Evolutionary conservation across 1,140 invertebrate genomes (phyloP).

Genomic region (Brachionus paranguensis): DNA sequence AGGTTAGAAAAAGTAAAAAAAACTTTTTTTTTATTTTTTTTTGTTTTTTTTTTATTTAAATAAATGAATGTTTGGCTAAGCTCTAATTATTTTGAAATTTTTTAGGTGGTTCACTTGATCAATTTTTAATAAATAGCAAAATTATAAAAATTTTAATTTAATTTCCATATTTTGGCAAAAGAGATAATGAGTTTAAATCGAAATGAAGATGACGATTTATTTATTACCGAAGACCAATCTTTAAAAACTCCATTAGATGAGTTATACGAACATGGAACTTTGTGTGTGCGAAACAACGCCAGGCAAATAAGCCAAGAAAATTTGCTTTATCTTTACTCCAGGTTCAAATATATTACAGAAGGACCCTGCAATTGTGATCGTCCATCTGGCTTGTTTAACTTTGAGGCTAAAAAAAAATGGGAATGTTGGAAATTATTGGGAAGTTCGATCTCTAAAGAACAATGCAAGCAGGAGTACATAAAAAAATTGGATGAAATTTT

Average conservation of each 20-base stretch:
- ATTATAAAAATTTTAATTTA: neutral
- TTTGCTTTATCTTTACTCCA: conserved; percentile 19
- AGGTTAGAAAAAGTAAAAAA: too few relatives aligned
- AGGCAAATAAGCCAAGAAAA: conserved; percentile 7
- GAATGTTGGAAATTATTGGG: conserved; percentile 33
- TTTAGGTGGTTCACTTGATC: neutral
- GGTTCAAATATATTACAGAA: conserved; percentile 14
- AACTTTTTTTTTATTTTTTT: too few relatives aligned
- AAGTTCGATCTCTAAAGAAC: neutral
- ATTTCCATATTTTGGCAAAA: neutral
- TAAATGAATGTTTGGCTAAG: neutral
- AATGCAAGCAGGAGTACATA: conserved; percentile 15
- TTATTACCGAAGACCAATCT: neutral
- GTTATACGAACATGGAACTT: conserved; percentile 3
- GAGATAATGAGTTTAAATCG: neutral
- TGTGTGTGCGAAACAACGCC: conserved; percentile 8
- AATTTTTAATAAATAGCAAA: conserved; percentile 15
- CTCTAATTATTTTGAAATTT: neutral
- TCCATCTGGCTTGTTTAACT: conserved; percentile 28
- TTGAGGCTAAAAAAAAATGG: conserved; percentile 40
- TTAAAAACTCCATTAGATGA: neutral
- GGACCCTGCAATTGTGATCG: neutral
- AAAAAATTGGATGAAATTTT: neutral
- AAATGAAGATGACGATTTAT: conserved; percentile 29
- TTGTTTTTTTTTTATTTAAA: too few relatives aligned